These are phyloP conservation scores for Diphyllodes magnificus DNA, from an alignment of 2,113 vertebrate species.

Conservation along the genomic window DNA sequence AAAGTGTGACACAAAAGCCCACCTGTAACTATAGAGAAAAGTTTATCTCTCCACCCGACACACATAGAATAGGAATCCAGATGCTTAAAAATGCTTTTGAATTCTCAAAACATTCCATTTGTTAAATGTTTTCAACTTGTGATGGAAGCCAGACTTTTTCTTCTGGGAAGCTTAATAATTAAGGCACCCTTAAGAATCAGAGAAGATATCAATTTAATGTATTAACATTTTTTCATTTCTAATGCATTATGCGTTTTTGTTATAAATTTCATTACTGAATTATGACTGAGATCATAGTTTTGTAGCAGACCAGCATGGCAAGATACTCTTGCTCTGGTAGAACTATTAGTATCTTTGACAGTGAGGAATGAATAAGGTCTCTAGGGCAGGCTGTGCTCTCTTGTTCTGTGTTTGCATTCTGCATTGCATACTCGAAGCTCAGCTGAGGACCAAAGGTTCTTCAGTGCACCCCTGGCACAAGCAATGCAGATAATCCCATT, in stretches of 20 bases:
- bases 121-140: background rate
- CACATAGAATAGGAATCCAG: background rate
- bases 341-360: background rate
- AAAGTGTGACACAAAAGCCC: background rate
- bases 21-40: background rate
- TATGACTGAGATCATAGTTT: background rate
- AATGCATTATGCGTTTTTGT: background rate
- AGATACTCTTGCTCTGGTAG: background rate
- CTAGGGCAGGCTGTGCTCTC: background rate
- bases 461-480: background rate
- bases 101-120: background rate
- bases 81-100: background rate
- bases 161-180: background rate
- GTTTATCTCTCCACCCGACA: background rate
- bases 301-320: background rate
- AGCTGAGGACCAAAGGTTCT: background rate
- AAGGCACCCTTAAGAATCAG: background rate
- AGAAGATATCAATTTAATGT: background rate
- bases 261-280: background rate
- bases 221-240: background rate
- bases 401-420: background rate
- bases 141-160: background rate
- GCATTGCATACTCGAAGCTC: accelerated
- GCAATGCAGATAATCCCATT: background rate
- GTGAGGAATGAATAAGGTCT: background rate